Base-by-base conservation (phyloP, 2,113 vertebrate species). In the Peucedramus taeniatus region DNA sequence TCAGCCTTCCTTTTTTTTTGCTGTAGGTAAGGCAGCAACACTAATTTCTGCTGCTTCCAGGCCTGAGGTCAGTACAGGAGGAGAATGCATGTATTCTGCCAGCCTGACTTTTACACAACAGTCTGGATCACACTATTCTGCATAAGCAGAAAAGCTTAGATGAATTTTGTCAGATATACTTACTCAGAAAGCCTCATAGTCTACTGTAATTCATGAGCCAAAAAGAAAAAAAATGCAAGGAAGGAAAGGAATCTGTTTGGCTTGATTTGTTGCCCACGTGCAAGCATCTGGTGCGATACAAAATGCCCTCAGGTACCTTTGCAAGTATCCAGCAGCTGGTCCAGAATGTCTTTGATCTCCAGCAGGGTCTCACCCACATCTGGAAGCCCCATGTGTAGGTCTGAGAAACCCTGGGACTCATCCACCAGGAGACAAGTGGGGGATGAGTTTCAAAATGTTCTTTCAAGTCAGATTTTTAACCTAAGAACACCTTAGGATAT, bases 261-360 rank as follows among this genome's bases (percentile, higher is more conserved):
- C 68, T 91, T 78, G 69, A 91, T 40, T 82, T 84, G 27, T n/a
- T 87, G 51, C 83, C 60, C 69, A 60, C 11, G 20, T 70, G 54
- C 14, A 80, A 86, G 44, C 68, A 94, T 71, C 92, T 82, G 78
- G 39, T 3, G 2, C 30, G 56, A 91, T 51, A 59, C 4, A 47
- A 77, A 89, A 74, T 23, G 60, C 87, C 93, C 87, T 49, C 81
- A 75, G 78, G 87, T 89, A 47, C 56, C 81, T 54, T 31, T 54
- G 51, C 56, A 51, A 60, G 65, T 37, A 84, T 60, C 87, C 90
- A 71, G 84, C 77, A 93, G 81, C 92, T 89, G 84, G 74, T 87
- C 87, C 90, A 87, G 70, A 56, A 89, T 42, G 49, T 28, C 84
- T 96, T 95, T 97, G 92, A 97, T 95, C 81, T 95, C 64, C 51